Conservation (phyloP, 2,113 vertebrate species). For the Zosterops hypoxanthus region DNA sequence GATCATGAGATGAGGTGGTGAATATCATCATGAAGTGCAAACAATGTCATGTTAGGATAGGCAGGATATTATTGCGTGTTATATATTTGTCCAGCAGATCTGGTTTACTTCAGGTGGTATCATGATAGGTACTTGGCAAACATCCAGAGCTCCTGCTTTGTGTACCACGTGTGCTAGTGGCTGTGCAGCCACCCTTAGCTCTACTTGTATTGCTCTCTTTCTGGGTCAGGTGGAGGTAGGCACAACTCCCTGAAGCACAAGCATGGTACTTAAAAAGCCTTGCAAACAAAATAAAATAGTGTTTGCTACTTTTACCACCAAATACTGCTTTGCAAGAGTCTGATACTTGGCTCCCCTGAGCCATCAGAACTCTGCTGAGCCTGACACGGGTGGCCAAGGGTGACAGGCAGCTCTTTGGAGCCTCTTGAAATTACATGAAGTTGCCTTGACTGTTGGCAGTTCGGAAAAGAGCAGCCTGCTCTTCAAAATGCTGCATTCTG, state of each 20-base stretch:
- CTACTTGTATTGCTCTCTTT: accelerated
- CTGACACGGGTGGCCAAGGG: background rate
- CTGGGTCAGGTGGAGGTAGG: background rate
- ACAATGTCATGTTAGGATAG: background rate
- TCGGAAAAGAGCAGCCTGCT: background rate
- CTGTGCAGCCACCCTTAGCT: background rate
- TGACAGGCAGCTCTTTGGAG: background rate
- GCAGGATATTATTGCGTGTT: background rate
- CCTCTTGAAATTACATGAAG: background rate
- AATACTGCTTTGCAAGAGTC: background rate
- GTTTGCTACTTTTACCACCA: background rate
- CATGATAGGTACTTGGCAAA: background rate
- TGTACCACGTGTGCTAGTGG: background rate
- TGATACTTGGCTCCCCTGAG: background rate
- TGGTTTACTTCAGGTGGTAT: background rate
- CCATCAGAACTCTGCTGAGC: background rate
- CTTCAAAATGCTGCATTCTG: background rate
- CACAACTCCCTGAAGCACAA: background rate
- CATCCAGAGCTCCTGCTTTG: background rate
- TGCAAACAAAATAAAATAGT: background rate
- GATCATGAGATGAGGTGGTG: background rate
- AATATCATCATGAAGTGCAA: background rate
- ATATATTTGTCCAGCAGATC: background rate
- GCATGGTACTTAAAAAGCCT: background rate
- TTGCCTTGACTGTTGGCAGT: background rate